Evolutionary conservation across 2,888 invertebrate genomes (phyloP), one percentile per base, ranked within the genome.

Genomic region (Ernsta delagoae): DNA sequence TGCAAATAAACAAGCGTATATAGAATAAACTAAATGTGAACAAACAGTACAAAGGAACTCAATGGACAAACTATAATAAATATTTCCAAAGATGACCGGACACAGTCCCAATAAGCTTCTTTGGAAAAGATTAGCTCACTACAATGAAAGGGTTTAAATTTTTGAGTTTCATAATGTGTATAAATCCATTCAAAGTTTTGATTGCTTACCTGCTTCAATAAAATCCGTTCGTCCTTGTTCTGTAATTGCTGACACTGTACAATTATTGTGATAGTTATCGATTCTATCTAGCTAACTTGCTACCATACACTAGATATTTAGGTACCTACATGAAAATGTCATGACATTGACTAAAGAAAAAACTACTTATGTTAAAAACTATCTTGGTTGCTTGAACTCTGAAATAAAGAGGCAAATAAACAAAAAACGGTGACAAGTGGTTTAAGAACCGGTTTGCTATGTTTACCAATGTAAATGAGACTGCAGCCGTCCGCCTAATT

Each of bases 11-110:
- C 81, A 79, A 76, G 71, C 76, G 75, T 67, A 70, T 78, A 78
- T 75, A 85, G 86, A 84, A 87, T 87, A 82, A 85, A 85, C 84
- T 84, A 83, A 90, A 91, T 87, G 87, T 92, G 90, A 80, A 89
- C 87, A 90, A 91, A 90, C 89, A 90, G 73, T 65, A 69, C 64
- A 69, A 63, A 39, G 59, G 43, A 31, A 1, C 31, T 31, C 57
- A 68, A 68, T 69, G 68, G 59, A 69, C 63, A 59, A 59, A 77
- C 80, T 82, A 84, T 85, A 31, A 84, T 85, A 31, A 31, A 90
- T 87, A 90, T 86, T 80, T 81, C 82, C 72, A 70, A 66, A 77
- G 80, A 81, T 81, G 81, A 81, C 73, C 75, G 65, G 59, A 76
- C 78, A 75, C 65, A 57, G 70, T 75, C 75, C 67, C 39, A 4